phyloP scores from a whole-genome alignment of 2,888 invertebrate genomes.

The Tipula unca region DNA sequence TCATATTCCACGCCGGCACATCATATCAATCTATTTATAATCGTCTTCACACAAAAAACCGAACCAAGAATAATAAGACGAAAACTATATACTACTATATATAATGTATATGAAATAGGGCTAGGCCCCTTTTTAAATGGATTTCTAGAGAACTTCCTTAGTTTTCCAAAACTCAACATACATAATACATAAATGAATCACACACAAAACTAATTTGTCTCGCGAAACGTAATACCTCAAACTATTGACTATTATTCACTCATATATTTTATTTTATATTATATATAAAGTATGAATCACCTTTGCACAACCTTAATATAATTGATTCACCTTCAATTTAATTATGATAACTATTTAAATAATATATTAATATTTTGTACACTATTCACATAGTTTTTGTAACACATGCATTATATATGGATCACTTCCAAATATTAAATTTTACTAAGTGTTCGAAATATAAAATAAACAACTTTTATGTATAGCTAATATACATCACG shows the following conservation, averaged over 20 bases:
- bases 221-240: background rate
- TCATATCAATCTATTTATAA: background rate
- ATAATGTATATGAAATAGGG: background rate
- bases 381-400: too few species aligned
- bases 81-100: background rate
- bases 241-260: background rate
- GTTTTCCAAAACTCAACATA: background rate
- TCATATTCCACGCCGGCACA: background rate
- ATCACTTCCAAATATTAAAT: background rate
- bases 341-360: background rate
- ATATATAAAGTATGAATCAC: background rate
- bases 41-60: background rate
- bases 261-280: background rate
- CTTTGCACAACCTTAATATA: slow-evolving; percentile 8
- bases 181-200: background rate
- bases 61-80: background rate
- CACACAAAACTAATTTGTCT: background rate
- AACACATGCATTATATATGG: background rate
- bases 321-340: background rate
- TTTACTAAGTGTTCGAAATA: background rate
- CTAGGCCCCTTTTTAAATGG: background rate
- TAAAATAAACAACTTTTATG: background rate
- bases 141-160: background rate
- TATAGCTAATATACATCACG: background rate
- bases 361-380: background rate